Evolutionary conservation across 2,113 vertebrate species (phyloP), one percentile per base, ranked within the genome.

Genomic region (Grallaria varia): DNA sequence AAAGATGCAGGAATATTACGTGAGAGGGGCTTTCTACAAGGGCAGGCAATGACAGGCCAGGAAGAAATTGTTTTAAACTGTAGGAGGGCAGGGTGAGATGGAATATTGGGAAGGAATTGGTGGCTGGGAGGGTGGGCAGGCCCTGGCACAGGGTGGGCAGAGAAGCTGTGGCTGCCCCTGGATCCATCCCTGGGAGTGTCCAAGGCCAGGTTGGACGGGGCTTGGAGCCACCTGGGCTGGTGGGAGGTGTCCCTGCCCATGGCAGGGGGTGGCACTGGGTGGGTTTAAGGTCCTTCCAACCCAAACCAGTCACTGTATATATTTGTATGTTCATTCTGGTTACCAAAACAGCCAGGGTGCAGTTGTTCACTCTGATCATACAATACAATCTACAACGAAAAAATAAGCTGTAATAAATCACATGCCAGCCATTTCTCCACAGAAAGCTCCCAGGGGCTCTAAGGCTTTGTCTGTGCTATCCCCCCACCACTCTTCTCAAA

Each of bases 241-340:
- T 49, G 82, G 60, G 60, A 66, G 59, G 35, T 28, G 83, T 75
- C 83, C 60, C 83, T 85, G 82, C 50, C 55, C 60, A 28, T 9
- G 33, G 22, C 17, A 18, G 49, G 39, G 39, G 69, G 11, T 33
- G 58, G 47, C 0, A 1, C 3, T 20, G 81, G 58, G 0, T 3
- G 59, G 14, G n/a, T 40, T 49, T 40, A 0, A 30, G 5, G 18
- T 28, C 4, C 14, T 28, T 23, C 39, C 30, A 4, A 1, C 35
- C 28, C 60, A 56, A 56, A 20, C 12, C 24, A 66, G 9, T 24
- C 60, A 12, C 14, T 44, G n/a, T n/a, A n/a, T n/a, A n/a, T n/a
- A 17, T 47, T 42, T 35, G 37, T 24, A 5, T 28, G 69, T n/a
- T 68, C 37, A 16, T 35, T 49, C 44, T 7, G 12, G 30, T 17